phyloP scores from a whole-genome alignment of 2,888 invertebrate species.

The Brachyopa scutellaris region DNA sequence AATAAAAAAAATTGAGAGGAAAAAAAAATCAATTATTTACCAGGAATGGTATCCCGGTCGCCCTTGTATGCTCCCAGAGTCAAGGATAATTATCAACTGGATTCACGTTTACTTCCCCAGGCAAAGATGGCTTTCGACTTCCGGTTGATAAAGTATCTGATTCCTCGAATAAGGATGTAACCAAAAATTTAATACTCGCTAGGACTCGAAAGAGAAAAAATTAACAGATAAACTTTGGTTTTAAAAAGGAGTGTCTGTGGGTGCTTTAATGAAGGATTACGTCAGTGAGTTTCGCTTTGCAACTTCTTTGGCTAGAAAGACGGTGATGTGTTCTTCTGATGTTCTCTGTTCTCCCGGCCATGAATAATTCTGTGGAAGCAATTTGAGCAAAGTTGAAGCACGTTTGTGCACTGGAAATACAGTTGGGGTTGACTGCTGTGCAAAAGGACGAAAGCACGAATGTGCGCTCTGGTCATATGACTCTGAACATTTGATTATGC shows the following conservation, averaged over 20 bases:
- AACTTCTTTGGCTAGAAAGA: too few species aligned
- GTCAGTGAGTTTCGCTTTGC: background rate
- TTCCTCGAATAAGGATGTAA: too few species aligned
- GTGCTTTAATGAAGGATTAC: background rate
- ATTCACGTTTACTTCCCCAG: slow-evolving; percentile 1
- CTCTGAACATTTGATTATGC: slow-evolving; percentile 9
- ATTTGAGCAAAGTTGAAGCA: slow-evolving; percentile 3
- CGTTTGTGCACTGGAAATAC: background rate
- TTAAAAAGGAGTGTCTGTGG: background rate
- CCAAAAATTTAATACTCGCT: too few species aligned
- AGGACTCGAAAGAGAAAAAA: too few species aligned
- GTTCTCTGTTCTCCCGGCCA: background rate
- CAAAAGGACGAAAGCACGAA: background rate
- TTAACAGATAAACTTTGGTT: background rate
- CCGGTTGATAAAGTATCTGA: too few species aligned
- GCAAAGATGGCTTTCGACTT: too few species aligned
- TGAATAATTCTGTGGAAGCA: slow-evolving; percentile 6
- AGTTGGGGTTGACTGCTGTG: background rate
- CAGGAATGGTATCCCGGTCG: slow-evolving; percentile 14
- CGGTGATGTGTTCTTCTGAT: background rate
- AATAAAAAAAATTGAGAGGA: background rate
- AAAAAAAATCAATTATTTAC: slow-evolving; percentile 30
- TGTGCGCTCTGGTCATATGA: background rate
- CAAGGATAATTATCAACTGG: slow-evolving; percentile 9
- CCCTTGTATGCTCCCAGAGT: background rate